Conservation (phyloP, 2,113 vertebrate species). For the Phasianus colchicus region DNA sequence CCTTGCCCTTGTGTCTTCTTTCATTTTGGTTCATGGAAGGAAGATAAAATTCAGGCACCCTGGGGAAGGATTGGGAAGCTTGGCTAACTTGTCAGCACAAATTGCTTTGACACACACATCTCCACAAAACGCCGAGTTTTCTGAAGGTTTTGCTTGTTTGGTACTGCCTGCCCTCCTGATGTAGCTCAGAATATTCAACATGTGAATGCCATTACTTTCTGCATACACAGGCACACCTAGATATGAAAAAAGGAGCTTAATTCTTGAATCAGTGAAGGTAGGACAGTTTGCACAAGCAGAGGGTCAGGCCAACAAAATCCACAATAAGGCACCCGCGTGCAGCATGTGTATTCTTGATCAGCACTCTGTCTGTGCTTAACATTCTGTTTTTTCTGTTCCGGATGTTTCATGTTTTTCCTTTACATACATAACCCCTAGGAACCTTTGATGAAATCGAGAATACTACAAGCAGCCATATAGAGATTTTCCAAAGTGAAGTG, state of each 20-base stretch:
- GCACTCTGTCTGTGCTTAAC: background rate
- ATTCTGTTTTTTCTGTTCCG: background rate
- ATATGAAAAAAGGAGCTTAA: background rate
- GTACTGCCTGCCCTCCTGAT: background rate
- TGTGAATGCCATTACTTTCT: fast-evolving
- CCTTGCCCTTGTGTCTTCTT: background rate
- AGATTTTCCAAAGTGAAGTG: background rate
- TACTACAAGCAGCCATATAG: background rate
- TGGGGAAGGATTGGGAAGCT: background rate
- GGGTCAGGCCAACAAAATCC: background rate
- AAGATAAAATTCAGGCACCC: background rate
- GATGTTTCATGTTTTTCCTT: background rate
- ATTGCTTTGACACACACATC: background rate
- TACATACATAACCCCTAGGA: background rate
- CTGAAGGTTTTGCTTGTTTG: background rate
- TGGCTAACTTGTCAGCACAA: background rate
- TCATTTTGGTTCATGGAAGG: background rate
- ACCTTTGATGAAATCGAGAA: background rate
- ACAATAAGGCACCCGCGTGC: background rate
- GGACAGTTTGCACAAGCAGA: background rate
- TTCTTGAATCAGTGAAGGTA: background rate
- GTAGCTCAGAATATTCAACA: background rate
- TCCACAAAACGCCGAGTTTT: background rate
- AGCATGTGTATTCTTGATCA: background rate
- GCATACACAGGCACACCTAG: no score